These are phyloP conservation scores for Otis tarda DNA, from an alignment of 2,113 vertebrate genomes.

Conservation along the genomic window DNA sequence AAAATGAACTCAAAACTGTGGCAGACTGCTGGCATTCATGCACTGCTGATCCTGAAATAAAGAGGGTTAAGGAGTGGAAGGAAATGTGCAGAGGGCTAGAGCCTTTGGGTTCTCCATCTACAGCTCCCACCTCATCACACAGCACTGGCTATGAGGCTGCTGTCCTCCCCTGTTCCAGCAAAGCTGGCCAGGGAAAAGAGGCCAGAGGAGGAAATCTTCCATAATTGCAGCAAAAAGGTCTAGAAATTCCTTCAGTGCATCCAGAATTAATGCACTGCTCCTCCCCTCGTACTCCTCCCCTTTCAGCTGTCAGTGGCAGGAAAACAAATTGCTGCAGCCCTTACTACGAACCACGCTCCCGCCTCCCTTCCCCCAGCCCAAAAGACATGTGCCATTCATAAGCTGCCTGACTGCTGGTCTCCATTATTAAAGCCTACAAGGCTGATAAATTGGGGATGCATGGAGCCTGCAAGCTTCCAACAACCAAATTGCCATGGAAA, in stretches of 20 bases:
- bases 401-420: constrained; percentile 66
- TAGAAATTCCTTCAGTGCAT: constrained; percentile 49
- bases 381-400: constrained; percentile 70
- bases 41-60: constrained; percentile 48
- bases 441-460: constrained; percentile 76
- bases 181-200: neutral
- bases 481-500: constrained; percentile 79
- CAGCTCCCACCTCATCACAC: neutral
- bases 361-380: constrained; percentile 35
- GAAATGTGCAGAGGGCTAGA: neutral
- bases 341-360: neutral
- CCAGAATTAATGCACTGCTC: constrained; percentile 14
- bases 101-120: neutral
- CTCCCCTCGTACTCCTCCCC: neutral
- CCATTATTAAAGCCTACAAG: constrained; percentile 73
- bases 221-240: neutral
- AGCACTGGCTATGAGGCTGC: neutral
- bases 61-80: constrained; percentile 11
- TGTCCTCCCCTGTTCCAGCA: neutral
- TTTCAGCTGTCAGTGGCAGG: neutral
- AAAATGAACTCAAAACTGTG: constrained; percentile 10
- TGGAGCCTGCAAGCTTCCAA: constrained; percentile 68
- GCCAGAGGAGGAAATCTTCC: neutral
- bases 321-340: constrained; percentile 62
- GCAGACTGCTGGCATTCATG: constrained; percentile 14